These are phyloP conservation scores for Hydrotaea cyrtoneurina DNA, from an alignment of 2,888 invertebrate species.

Conservation along the genomic window DNA sequence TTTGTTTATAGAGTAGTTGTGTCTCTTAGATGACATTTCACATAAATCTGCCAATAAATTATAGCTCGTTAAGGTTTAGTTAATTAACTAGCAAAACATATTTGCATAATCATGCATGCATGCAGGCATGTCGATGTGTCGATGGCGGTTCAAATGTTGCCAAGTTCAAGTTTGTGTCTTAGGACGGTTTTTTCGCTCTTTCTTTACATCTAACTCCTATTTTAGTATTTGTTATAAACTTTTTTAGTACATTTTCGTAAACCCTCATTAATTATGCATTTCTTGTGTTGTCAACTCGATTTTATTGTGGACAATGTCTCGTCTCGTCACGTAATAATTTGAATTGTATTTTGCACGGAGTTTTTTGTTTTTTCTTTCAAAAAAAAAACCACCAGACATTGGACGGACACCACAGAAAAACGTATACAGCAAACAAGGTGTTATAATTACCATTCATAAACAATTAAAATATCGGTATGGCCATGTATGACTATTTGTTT, in stretches of 20 bases:
- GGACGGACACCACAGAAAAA: slow-evolving; percentile 8
- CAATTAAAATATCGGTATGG: slow-evolving; percentile 1
- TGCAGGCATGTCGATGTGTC: no score
- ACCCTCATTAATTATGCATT: slow-evolving; percentile 37
- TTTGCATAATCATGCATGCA: not conserved
- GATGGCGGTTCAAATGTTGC: not conserved
- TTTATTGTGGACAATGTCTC: slow-evolving; percentile 31
- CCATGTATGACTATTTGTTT: not conserved
- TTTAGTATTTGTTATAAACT: not conserved
- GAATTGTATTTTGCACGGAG: slow-evolving; percentile 26
- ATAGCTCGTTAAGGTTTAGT: not conserved
- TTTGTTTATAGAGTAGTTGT: no score
- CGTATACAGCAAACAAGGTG: slow-evolving; percentile 8
- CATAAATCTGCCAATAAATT: not conserved
- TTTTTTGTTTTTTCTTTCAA: no score
- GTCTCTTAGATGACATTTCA: no score
- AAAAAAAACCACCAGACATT: no score
- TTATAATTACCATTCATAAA: not conserved
- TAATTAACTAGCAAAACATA: not conserved
- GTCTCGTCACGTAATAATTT: slow-evolving; percentile 59
- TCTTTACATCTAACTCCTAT: not conserved
- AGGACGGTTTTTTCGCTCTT: not conserved
- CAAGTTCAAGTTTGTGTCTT: slow-evolving; percentile 47
- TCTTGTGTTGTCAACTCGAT: slow-evolving; percentile 30
- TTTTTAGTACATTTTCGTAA: not conserved